Evolutionary conservation across 2,113 vertebrate genomes (phyloP), one percentile per base, ranked within the genome.

Genomic region (Hippocampus guttulatus): DNA sequence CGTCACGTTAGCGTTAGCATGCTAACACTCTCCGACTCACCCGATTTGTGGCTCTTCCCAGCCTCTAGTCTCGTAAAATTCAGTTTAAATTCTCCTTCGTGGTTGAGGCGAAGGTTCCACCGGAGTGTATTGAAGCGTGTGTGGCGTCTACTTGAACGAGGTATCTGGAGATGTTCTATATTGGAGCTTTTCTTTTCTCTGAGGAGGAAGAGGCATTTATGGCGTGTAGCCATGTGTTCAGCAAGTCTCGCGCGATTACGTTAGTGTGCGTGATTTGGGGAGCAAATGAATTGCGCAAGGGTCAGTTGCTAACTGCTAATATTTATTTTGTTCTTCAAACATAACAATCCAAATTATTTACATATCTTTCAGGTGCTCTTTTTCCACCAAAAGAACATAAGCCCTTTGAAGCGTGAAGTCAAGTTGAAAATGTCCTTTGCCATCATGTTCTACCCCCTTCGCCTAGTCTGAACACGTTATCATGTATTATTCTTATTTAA

Each of bases 271-370:
- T 64, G 41, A 23, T 45, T 45, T 45, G n/a, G 6, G 5, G 5
- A 21, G 10, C 9, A 15, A 40, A 8, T 51, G 2, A 30, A 51
- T 30, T 49, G 3, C 45, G 8, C 27, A 3, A 65, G 14, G 54
- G 74, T 1, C 71, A 69, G 81, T 51, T 64, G 66, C 84, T 88
- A 83, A 85, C 88, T 88, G 85, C 81, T 75, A 74, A 76, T 88
- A 87, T 87, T 88, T 89, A 87, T 88, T 89, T 88, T 87, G 88
- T 88, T 88, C 88, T 87, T 86, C 88, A 90, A 90, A 91, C 88
- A 90, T 90, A 91, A 89, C 88, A 91, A 88, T 63, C 80, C 84
- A 92, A 91, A 91, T 86, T 93, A 93, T 93, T 84, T 92, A 93
- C 92, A 93, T 38, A 83, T 86, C 73, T 83, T 89, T 86, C 81